Base-by-base conservation (phyloP, 2,888 invertebrate genomes). In the Hoplodrina ambigua region DNA sequence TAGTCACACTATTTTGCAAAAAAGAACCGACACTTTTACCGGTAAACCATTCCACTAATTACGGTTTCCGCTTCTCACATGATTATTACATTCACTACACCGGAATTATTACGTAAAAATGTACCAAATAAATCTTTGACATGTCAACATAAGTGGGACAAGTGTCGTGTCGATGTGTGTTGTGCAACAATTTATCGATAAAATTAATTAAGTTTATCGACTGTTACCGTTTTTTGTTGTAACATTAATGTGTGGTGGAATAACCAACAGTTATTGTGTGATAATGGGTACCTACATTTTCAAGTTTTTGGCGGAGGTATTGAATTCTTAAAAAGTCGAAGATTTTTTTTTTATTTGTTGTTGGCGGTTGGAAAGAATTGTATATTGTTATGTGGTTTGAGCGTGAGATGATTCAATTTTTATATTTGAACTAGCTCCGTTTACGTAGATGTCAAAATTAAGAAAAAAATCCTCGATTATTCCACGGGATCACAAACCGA, bases 251-350 rank as follows among this genome's bases (percentile, higher is more conserved):
- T 55, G 58, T 59, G 57, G 52, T 76, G 55, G 50, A 81, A 72
- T 77, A 64, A 78, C 67, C 72, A 64, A 69, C 50, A 37, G 55
- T 78, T 78, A 79, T 79, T 79, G 78, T 79, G 72, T 79, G 82
- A 68, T 79, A 79, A 79, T 78, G 54, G 33, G 52, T n/a, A n/a
- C n/a, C n/a, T 33, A 19, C 33, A 50, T 60, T 66, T 54, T 52
- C 20, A 54, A 58, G 33, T 60, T 62, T 69, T 66, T 60, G 37
- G 19, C 60, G 11, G 13, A 33, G 44, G 55, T 66, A 66, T 60
- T 70, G 37, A 57, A 66, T 70, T 62, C 10, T 37, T 46, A 70
- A 75, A 60, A 76, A 46, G 19, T 53, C 13, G 17, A 25, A n/a
- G 30, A 49, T 60, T 64, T 49, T 68, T 56, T 56, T 46, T 46